Evolutionary conservation across 2,888 invertebrate species (phyloP), one percentile per base, ranked within the genome.

Genomic region (Hesperia comma): DNA sequence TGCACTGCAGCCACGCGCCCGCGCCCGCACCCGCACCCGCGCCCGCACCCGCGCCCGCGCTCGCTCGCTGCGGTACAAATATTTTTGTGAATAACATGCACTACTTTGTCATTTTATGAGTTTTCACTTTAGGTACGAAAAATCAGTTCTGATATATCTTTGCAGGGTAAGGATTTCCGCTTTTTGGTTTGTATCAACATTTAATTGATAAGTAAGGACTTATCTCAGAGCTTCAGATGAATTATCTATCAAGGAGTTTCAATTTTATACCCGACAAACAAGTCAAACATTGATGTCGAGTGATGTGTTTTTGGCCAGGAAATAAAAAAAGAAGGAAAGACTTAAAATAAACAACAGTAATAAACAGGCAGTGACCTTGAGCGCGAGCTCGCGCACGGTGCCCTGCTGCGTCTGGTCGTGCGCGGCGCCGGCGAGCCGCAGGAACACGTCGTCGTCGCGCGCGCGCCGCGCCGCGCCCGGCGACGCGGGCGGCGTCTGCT

Each of bases 381-480:
- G 88, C 33, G 92, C 86, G 66, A 94, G 90, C 67, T 94, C 93
- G 68, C 94, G 94, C 77, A 95, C 95, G 67, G 87, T 91, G 70
- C 87, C 93, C 88, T n/a, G 93, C 85, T 33, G 93, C 83, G 67
- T 72, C 53, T 75, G 70, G 6, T 79, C 79, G 19, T 74, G 74
- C 2, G 75, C 76, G 19, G 79, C 79, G 33, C 95, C 95, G 0
- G 96, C 95, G 15, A 97, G 93, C 54, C 96, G 88, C 69, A 95
- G 95, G 87, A 97, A 97, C 70, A 97, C 97, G 88, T 97, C 96
- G 76, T 95, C 95, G 76, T 95, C 94, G 76, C 77, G 92, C 78
- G 77, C 94, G 84, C 78, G 96, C 90, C 79, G 95, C 94, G 79
- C 93, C 85, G 78, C 89, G 55, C 92, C 86, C 6, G 92, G 93